Evolutionary conservation across 2,888 invertebrate species (phyloP), one percentile per base, ranked within the genome.

Genomic region (Meta bourneti): DNA sequence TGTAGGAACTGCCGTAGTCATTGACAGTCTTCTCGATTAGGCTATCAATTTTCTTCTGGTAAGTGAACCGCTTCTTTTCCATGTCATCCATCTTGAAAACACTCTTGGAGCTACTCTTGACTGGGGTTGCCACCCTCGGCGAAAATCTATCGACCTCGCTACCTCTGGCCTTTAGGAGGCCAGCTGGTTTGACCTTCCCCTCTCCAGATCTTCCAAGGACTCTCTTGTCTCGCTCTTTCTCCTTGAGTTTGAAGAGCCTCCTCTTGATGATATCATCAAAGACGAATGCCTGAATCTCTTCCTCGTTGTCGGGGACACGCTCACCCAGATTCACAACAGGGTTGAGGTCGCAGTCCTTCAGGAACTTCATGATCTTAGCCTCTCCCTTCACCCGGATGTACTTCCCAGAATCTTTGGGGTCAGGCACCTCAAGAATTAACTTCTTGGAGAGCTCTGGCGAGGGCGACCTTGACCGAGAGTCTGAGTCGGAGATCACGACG

Each of bases 311-410:
- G 16, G 91, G 88, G 11, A 92, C 89, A n/a, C 20, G 77, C 20
- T 77, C 72, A 13, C 91, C 91, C 16, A 93, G 75, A 34, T 84
- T 54, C 8, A 93, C 92, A 77, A 84, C 49, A 7, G 92, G 92
- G 72, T 80, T 88, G 4, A 93, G 72, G 70, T 93, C 85, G 48
- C 80, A 79, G n/a, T 88, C 82, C 72, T 93, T 84, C 13, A 93
- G 83, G 61, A 88, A 85, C 13, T 51, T 87, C 7, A 93, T 90
- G 48, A 71, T 52, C 48, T 72, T 87, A 4, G 79, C 92, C 13
- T 87, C 84, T 5, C 92, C 92, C 72, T 90, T 90, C 0, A 93
- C 88, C 72, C 78, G 71, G n/a, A 93, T 90, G 51, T 70, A 87
- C 48, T 90, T 83, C 13, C 90, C 88, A 6, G 48, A 16, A 19